Base-by-base conservation (phyloP, 1,140 invertebrate genomes). In the Vanessa tameamea region DNA sequence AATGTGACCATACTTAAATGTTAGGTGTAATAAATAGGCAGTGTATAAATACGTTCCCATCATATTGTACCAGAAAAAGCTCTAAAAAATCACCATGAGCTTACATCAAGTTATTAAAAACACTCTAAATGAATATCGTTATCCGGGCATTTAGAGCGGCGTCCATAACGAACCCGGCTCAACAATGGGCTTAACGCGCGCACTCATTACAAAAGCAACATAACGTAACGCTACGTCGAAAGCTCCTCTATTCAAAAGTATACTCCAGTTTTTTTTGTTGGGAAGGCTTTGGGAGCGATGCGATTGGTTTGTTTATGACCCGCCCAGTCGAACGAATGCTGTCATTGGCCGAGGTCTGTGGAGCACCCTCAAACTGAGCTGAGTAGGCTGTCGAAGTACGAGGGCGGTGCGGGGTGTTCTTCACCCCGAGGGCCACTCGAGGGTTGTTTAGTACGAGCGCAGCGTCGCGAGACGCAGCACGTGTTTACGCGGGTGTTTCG, bases 191-290 rank as follows among this genome's bases (percentile, higher is more conserved):
- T 92, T 92, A 92, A 88, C 89, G 89, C 86, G 85, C 89, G 85
- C 85, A 90, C 91, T 92, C 89, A 91, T 92, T 91, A 91, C 88
- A 91, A 92, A 91, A 92, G 88, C 88, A 85, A 89, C 89, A 91
- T 89, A 92, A 92, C 89, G 87, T 89, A 91, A 90, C 90, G 85
- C 87, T 84, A 84, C 88, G 84, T 92, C 85, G 85, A 90, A 91
- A 90, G 89, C 88, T 92, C 79, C 88, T 90, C 85, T 89, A 90
- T 92, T 91, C 87, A 89, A 85, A 91, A 87, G 88, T 90, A 91
- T 91, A 90, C 89, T 91, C 86, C 83, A 90, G 82, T 87, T 91
- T 91, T 43, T 90, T 91, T 91, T 88, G 86, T 82, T 83, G 85
- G 87, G 86, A 89, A 90, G 88, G 86, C 87, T 89, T 84, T 71